Evolutionary conservation across 1,140 invertebrate genomes (phyloP), one percentile per base, ranked within the genome.

Genomic region (Leptinotarsa texana): DNA sequence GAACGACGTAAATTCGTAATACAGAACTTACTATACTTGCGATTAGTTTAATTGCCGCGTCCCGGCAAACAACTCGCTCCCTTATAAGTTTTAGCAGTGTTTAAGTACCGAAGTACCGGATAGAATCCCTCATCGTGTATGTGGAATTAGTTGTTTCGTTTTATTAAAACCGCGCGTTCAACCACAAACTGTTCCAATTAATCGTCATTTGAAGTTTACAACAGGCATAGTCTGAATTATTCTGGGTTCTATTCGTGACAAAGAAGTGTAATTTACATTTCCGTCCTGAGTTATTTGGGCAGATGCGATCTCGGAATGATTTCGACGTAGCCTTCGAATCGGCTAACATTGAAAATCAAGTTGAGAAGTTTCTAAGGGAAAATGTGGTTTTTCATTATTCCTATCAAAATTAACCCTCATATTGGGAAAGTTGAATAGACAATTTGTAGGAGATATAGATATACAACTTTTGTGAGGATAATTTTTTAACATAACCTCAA

Each of bases 21-120:
- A 75, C 77, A 70, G 74, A 74, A 74, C 77, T 75, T 73, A 72
- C 67, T 74, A 72, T 78, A 77, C 77, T 78, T 77, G 73, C 78
- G 79, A 78, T 80, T 80, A 80, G 79, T 80, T 80, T 78, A 80
- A 80, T 78, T 78, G 51, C 51, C n/a, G 17, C 51, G 51, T 57
- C 51, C 51, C 51, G 51, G n/a, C 51, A 57, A 57, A 57, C 51
- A 57, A 57, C 51, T 57, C 6, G 13, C 51, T 57, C 13, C 51
- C 5, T 77, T 79, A 75, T 77, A 77, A 77, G 74, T 77, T 79
- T 73, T 33, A 42, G 49, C 61, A 27, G 5, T 69, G 75, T 33
- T 77, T 77, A 79, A 77, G 69, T 68, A 57, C 62, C 68, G 66
- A 51, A 65, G 42, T 72, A 63, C 61, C 71, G 27, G 42, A 42